phyloP scores from a whole-genome alignment of 2,888 invertebrate genomes.

The Cylindroiulus punctatus region DNA sequence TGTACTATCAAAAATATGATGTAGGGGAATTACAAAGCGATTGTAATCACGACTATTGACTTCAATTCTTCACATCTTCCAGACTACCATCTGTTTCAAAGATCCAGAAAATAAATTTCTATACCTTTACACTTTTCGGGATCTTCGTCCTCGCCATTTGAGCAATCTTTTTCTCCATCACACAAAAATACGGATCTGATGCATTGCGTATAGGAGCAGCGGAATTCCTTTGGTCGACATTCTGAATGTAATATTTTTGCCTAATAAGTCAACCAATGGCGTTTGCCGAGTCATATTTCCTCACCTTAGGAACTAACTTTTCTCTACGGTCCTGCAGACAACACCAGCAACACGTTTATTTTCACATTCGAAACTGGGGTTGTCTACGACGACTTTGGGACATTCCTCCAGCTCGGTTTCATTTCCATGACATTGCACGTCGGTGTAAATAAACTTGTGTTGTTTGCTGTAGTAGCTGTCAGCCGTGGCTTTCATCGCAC shows the following conservation, averaged over 20 bases:
- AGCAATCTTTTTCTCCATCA: constrained; percentile 60
- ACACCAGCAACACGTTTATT: constrained; percentile 48
- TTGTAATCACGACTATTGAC: too few relatives aligned
- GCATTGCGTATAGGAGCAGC: constrained; percentile 59
- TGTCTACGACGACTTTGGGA: constrained; percentile 1
- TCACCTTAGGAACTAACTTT: constrained; percentile 42
- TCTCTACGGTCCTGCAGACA: constrained; percentile 28
- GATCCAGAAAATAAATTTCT: constrained; percentile 41
- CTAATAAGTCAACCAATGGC: neutral
- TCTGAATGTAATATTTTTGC: neutral
- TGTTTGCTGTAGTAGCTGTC: neutral
- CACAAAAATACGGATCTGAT: constrained; percentile 59
- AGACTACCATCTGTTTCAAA: too few relatives aligned
- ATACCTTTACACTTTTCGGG: constrained; percentile 71
- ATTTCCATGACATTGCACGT: constrained; percentile 52
- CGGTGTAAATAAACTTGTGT: constrained; percentile 41
- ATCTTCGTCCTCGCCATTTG: constrained; percentile 59
- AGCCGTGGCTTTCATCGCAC: constrained; percentile 49
- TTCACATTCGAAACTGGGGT: neutral
- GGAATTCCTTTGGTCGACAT: constrained; percentile 57
- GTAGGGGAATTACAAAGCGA: too few relatives aligned
- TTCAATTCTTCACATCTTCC: too few relatives aligned
- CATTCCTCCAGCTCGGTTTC: constrained; percentile 50
- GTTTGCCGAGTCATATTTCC: neutral
- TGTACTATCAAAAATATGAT: too few relatives aligned